phyloP scores from a whole-genome alignment of 2,888 invertebrate species.

The Euproctis similis region DNA sequence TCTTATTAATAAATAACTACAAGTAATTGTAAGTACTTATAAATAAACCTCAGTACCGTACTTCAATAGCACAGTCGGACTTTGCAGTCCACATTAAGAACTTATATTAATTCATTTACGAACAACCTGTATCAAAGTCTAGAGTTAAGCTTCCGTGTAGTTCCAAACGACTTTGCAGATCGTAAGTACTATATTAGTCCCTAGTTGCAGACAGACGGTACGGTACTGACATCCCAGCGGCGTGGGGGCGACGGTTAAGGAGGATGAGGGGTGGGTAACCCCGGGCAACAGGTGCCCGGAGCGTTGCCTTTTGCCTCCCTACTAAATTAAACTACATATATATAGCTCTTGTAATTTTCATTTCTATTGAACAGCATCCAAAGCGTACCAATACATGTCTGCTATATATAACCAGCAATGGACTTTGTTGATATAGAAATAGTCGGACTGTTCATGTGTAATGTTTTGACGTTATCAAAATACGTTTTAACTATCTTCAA shows the following conservation, averaged over 20 bases:
- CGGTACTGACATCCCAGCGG: slow-evolving; percentile 17
- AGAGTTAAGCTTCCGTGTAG: slow-evolving; percentile 26
- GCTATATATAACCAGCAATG: slow-evolving; percentile 12
- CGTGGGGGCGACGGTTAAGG: slow-evolving; percentile 3
- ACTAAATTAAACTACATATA: slow-evolving; percentile 25
- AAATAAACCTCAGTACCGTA: too few relatives aligned
- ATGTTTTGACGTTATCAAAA: slow-evolving; percentile 24
- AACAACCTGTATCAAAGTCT: slow-evolving; percentile 13
- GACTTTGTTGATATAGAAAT: slow-evolving; percentile 3
- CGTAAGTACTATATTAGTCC: slow-evolving; percentile 37
- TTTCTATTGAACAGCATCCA: slow-evolving; percentile 14
- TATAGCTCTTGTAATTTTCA: slow-evolving; percentile 12
- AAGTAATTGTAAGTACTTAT: too few relatives aligned
- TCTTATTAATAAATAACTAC: too few relatives aligned
- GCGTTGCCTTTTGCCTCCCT: slow-evolving; percentile 28
- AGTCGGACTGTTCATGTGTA: too few relatives aligned
- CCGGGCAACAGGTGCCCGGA: slow-evolving; percentile 45
- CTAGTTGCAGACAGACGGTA: slow-evolving; percentile 24
- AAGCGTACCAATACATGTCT: slow-evolving; percentile 3
- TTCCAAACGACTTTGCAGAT: slow-evolving; percentile 27
- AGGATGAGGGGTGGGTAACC: slow-evolving; percentile 10
- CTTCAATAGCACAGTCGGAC: too few relatives aligned
- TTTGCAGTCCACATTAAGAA: slow-evolving; percentile 6
- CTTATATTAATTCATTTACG: slow-evolving; percentile 21
- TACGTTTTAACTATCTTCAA: slow-evolving; percentile 23